These are phyloP conservation scores for Aphelocoma coerulescens DNA, from an alignment of 2,113 vertebrate species.

Conservation along the genomic window DNA sequence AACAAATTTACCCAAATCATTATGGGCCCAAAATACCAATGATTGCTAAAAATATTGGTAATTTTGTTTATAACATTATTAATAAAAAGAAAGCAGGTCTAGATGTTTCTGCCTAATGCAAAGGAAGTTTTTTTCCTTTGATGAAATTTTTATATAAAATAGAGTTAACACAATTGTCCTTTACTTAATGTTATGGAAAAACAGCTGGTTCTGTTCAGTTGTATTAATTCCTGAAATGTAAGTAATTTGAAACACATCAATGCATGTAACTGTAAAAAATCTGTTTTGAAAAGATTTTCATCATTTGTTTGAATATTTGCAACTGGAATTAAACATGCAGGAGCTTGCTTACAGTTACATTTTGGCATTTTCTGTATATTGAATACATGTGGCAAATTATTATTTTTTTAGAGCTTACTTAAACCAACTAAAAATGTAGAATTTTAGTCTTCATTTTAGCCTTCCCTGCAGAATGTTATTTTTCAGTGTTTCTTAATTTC, in stretches of 20 bases:
- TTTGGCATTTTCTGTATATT: neutral
- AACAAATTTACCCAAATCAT: slow-evolving; percentile 72
- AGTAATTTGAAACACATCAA: neutral
- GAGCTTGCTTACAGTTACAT: neutral
- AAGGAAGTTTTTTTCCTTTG: slow-evolving; percentile 20
- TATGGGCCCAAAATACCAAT: slow-evolving; percentile 62
- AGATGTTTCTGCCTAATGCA: slow-evolving; percentile 60
- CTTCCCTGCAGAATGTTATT: neutral
- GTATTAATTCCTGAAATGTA: slow-evolving; percentile 35
- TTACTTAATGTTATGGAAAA: slow-evolving; percentile 57
- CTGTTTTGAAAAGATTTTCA: neutral
- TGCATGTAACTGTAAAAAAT: neutral
- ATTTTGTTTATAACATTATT: slow-evolving; percentile 52
- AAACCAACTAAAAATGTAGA: neutral
- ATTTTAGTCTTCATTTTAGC: neutral
- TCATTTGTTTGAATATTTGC: neutral
- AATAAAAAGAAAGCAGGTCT: slow-evolving; percentile 20
- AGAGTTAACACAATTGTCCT: slow-evolving; percentile 40
- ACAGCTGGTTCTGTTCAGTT: slow-evolving; percentile 38
- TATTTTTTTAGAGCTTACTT: neutral
- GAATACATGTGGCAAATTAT: neutral
- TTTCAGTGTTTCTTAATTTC: neutral
- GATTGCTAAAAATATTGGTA: slow-evolving; percentile 58
- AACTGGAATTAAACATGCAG: neutral
- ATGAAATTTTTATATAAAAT: slow-evolving; percentile 49